Percentiles rank a stretch among this genome's conserved stretches.
Conservation (phyloP, 2,888 invertebrate species). For the Lithophane semibrunnea region DNA sequence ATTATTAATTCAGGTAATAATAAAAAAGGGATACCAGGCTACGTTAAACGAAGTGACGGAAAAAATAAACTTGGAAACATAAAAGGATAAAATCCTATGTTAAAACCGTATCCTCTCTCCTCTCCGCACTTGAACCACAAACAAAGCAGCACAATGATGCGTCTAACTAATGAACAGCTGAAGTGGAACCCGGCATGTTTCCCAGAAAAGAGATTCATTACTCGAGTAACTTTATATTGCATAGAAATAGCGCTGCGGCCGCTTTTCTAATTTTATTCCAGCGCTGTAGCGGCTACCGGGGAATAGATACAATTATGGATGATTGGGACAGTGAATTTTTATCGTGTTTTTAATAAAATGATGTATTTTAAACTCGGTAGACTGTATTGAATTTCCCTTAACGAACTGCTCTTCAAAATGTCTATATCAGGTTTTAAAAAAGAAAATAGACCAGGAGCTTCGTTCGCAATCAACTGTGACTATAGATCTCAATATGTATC, state of each 20-base stretch:
- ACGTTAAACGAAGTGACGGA: background rate
- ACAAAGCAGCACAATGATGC: conserved; percentile 38
- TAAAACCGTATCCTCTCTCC: background rate
- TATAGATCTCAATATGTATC: background rate
- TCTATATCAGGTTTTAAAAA: conserved; percentile 28
- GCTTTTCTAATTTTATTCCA: conserved; percentile 28
- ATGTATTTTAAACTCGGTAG: background rate
- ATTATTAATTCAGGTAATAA: background rate
- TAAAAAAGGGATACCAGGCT: background rate
- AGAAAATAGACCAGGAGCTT: background rate
- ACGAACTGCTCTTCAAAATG: conserved; percentile 36
- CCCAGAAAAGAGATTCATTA: conserved; percentile 71
- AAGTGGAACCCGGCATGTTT: conserved; percentile 64
- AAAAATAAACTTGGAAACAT: background rate
- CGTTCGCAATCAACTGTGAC: conserved; percentile 36
- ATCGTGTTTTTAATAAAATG: background rate
- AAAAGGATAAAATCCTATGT: background rate
- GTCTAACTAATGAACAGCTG: conserved; percentile 75
- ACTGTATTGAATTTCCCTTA: conserved; percentile 28
- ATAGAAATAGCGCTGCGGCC: conserved; percentile 34
- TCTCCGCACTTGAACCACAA: conserved; percentile 29
- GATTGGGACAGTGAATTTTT: conserved; percentile 9
- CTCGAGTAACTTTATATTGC: conserved; percentile 67
- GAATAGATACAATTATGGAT: conserved; percentile 2
- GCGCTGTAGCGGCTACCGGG: background rate